phyloP scores from a whole-genome alignment of 2,888 invertebrate species.

The Eulithis testata region DNA sequence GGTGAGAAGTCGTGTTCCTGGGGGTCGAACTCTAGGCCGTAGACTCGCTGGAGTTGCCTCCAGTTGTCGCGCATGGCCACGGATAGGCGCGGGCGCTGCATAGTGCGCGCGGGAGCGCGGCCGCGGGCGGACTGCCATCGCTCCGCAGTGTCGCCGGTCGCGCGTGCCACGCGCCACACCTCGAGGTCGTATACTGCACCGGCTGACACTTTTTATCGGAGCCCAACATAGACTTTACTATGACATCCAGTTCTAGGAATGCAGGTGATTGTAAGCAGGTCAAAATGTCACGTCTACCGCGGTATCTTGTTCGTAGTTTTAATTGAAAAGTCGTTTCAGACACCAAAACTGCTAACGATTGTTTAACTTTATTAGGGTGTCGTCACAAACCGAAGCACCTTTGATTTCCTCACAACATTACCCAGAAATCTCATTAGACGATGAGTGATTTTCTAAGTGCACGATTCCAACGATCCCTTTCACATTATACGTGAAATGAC shows the following conservation, averaged over 20 bases:
- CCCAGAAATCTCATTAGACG: conserved; percentile 21
- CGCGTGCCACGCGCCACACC: conserved; percentile 32
- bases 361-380: too few relatives aligned
- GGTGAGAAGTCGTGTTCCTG: conserved; percentile 60
- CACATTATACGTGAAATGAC: conserved; percentile 33
- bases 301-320: not conserved
- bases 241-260: conserved; percentile 27
- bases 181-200: conserved; percentile 31
- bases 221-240: conserved; percentile 28
- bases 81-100: conserved; percentile 81
- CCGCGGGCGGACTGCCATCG: conserved; percentile 64
- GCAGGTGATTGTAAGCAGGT: conserved; percentile 29
- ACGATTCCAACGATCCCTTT: conserved; percentile 33
- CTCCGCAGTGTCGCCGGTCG: conserved; percentile 48
- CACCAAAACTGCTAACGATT: not conserved
- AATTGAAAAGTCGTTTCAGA: not conserved
- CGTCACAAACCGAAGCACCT: not conserved
- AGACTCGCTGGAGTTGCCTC: conserved; percentile 79
- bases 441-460: conserved; percentile 30
- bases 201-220: conserved; percentile 35
- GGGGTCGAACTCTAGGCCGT: conserved; percentile 75
- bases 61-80: conserved; percentile 84
- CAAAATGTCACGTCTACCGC: conserved; percentile 16
- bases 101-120: conserved; percentile 80
- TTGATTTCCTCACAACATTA: conserved; percentile 1